Evolutionary conservation across 2,797 vertebrate genomes (phyloP), one percentile per base, ranked within the genome.

Genomic region (Rhinogobio ventralis): DNA sequence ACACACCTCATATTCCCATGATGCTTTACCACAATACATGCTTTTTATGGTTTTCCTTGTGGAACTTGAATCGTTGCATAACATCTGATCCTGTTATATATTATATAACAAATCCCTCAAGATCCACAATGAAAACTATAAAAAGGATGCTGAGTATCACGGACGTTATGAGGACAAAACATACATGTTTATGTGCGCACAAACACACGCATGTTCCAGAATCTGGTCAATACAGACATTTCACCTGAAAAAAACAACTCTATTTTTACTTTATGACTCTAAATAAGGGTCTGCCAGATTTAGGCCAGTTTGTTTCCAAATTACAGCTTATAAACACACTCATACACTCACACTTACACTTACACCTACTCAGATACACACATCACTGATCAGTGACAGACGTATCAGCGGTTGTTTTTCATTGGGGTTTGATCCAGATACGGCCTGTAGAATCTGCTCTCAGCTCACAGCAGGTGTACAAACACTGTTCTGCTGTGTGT

Each of bases 381-480:
- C 39, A 36, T 36, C 36, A 36, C 28, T 7, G 30, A 36, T 67
- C 30, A 67, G 30, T 67, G 64, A 67, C 64, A 36, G 28, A 9
- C 19, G 1, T 68, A 33, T 39, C 19, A 68, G 66, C 1, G 7
- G 30, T 68, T 68, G 33, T 39, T 68, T 20, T 36, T 64, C 62
- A 64, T 30, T 28, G 0, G 2, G 2, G 14, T 68, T 68, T 67
- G 66, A 67, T 33, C 66, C 66, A 36, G 33, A 67, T 33, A 20
- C 17, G 19, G 17, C 33, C 30, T 68, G 7, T 5, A 68, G 4
- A 64, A 68, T 68, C 66, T 36, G 30, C 33, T 68, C 66, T 68
- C 17, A 36, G 30, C 64, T 73, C 71, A 17, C 71, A 89, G 87
- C 84, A 64, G 83, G 91, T 89, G 15, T 15, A 30, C 45, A 51